Conservation (phyloP, 1,140 invertebrate genomes). For the Hycleus cichorii region DNA sequence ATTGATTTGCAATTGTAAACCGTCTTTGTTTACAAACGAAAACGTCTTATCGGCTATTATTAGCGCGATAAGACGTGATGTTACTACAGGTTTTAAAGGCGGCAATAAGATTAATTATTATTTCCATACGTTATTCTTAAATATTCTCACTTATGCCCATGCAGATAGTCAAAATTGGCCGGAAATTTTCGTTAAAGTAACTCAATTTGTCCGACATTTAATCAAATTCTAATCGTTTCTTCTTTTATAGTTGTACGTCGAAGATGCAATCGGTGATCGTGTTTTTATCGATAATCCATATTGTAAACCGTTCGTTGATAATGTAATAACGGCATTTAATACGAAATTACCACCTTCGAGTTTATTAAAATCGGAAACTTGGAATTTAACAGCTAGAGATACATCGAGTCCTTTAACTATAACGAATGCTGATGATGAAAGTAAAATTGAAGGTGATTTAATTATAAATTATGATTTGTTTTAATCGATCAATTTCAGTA, state of each 20-base stretch:
- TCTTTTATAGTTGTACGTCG: conserved; percentile 71
- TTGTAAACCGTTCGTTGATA: conserved; percentile 88
- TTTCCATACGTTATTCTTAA: conserved; percentile 78
- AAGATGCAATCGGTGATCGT: conserved; percentile 87
- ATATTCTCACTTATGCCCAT: conserved; percentile 76
- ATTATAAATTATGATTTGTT: background rate
- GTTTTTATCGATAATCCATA: conserved; percentile 89
- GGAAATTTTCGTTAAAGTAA: conserved; percentile 66
- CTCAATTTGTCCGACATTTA: background rate
- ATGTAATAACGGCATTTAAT: conserved; percentile 81
- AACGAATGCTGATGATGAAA: conserved; percentile 50
- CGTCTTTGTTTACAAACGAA: conserved; percentile 73
- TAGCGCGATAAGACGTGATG: conserved; percentile 74
- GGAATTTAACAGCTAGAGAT: conserved; percentile 44
- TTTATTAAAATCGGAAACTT: conserved; percentile 52
- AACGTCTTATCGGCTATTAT: conserved; percentile 71
- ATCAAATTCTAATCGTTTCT: no score
- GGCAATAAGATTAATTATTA: conserved; percentile 71
- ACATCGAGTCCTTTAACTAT: conserved; percentile 45
- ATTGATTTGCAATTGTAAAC: conserved; percentile 73
- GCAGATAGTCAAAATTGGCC: conserved; percentile 71
- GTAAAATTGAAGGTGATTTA: conserved; percentile 29
- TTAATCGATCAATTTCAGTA: conserved; percentile 6
- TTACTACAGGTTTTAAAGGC: conserved; percentile 58
- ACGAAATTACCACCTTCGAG: conserved; percentile 66